phyloP scores from a whole-genome alignment of 1,140 invertebrate genomes.

The Archegozetes longisetosus region DNA sequence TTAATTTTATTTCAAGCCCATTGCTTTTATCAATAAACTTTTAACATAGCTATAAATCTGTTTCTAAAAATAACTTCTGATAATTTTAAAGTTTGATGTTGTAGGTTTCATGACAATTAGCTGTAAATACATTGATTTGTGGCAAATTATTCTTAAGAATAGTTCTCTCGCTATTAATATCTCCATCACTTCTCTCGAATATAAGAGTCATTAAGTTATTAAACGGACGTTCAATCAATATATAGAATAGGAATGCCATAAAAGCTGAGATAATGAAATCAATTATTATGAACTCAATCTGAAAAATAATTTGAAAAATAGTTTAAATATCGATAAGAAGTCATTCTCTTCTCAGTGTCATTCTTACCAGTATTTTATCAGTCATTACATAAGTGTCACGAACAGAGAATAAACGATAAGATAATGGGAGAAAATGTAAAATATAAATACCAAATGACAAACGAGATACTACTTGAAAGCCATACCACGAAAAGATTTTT shows the following conservation, averaged over 20 bases:
- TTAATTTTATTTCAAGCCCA: too few relatives aligned
- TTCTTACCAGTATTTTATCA: slow-evolving; percentile 9
- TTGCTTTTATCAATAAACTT: too few relatives aligned
- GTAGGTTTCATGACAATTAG: slow-evolving; percentile 6
- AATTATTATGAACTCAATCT: slow-evolving; percentile 10
- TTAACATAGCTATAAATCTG: too few relatives aligned
- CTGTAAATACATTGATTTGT: slow-evolving; percentile 5
- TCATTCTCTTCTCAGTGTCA: not conserved
- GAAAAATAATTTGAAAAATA: not conserved
- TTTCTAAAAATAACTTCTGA: too few relatives aligned
- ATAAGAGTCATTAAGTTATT: not conserved
- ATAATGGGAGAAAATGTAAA: slow-evolving; percentile 25
- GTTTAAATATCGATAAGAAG: not conserved
- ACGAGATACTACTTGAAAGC: slow-evolving; percentile 28
- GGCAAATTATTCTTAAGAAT: slow-evolving; percentile 1
- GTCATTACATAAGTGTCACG: slow-evolving; percentile 13
- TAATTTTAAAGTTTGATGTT: too few relatives aligned
- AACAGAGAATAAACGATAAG: slow-evolving; percentile 9
- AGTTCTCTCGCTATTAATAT: not conserved
- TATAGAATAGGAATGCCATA: slow-evolving; percentile 5
- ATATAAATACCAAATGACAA: slow-evolving; percentile 31
- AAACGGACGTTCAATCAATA: slow-evolving; percentile 8
- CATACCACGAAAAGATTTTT: slow-evolving; percentile 20
- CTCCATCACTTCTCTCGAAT: not conserved
- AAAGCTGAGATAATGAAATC: slow-evolving; percentile 9